Percentiles rank a stretch among this genome's conserved stretches.
Evolutionary conservation across 2,888 invertebrate genomes (phyloP).

Genomic region (Synanthedon vespiformis): DNA sequence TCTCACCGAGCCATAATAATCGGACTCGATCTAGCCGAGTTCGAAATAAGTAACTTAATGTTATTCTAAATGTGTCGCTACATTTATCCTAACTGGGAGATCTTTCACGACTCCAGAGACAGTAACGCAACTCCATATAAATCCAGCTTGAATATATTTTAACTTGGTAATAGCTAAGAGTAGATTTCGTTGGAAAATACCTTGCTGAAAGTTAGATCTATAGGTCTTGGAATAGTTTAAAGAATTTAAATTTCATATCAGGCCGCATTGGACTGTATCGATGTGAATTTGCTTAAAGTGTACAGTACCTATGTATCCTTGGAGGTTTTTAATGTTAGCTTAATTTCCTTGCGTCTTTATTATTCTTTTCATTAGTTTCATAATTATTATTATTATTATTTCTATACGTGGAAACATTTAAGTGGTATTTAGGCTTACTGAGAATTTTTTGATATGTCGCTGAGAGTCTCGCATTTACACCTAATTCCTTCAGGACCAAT

Average conservation of each 20-base stretch:
- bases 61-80: conserved; percentile 63
- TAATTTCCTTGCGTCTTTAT: no score
- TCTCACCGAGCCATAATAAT: conserved; percentile 18
- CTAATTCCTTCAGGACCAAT: no score
- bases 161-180: conserved; percentile 18
- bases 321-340: no score
- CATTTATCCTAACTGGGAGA: conserved; percentile 60
- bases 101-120: conserved; percentile 57
- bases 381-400: no score
- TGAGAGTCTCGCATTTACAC: no score
- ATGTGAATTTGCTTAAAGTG: no score
- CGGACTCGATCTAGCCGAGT: conserved; percentile 25
- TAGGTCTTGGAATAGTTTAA: background rate
- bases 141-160: conserved; percentile 29
- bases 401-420: no score
- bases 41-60: conserved; percentile 42
- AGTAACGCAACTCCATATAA: conserved; percentile 45
- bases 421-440: no score
- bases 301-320: no score
- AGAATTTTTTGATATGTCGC: no score
- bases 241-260: background rate
- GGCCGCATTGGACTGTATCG: background rate
- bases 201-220: conserved; percentile 1
- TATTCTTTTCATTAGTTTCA: no score
- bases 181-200: conserved; percentile 10